Evolutionary conservation across 1,140 invertebrate genomes (phyloP).

Genomic region (Theocolax elegans): DNA sequence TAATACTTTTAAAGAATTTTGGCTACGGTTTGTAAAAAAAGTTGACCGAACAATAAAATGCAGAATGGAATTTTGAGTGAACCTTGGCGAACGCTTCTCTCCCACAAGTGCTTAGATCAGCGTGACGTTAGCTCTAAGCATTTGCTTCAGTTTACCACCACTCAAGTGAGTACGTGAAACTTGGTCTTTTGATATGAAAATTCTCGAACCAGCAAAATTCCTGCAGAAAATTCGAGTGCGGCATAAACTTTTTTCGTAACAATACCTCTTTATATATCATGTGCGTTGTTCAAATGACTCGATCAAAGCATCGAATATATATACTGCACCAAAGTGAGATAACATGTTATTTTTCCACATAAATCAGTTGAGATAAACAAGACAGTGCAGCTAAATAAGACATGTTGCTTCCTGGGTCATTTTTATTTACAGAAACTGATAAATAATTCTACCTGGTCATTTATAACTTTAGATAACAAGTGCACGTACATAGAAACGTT

Average conservation of each 20-base stretch:
- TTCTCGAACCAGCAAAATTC: slow-evolving; percentile 16
- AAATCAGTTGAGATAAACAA: no score
- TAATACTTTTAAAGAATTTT: neutral
- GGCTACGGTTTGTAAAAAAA: slow-evolving; percentile 6
- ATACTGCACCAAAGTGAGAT: no score
- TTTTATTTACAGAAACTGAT: no score
- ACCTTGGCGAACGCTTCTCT: slow-evolving; percentile 4
- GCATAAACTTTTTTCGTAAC: neutral
- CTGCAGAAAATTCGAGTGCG: slow-evolving; percentile 9
- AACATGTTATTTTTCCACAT: no score
- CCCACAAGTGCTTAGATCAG: slow-evolving; percentile 21
- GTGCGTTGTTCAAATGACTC: neutral
- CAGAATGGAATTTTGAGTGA: neutral
- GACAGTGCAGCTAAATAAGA: no score
- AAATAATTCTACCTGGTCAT: no score
- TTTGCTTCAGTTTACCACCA: slow-evolving; percentile 19
- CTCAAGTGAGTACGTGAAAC: slow-evolving; percentile 17
- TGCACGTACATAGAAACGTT: no score
- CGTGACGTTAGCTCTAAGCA: neutral
- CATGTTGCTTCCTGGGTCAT: no score
- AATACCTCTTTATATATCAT: neutral
- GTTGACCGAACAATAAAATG: neutral
- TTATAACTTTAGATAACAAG: no score
- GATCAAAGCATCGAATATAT: neutral
- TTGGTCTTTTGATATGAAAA: slow-evolving; percentile 12